Evolutionary conservation across 2,113 vertebrate species (phyloP).

Genomic region (Dipodomys ordii): DNA sequence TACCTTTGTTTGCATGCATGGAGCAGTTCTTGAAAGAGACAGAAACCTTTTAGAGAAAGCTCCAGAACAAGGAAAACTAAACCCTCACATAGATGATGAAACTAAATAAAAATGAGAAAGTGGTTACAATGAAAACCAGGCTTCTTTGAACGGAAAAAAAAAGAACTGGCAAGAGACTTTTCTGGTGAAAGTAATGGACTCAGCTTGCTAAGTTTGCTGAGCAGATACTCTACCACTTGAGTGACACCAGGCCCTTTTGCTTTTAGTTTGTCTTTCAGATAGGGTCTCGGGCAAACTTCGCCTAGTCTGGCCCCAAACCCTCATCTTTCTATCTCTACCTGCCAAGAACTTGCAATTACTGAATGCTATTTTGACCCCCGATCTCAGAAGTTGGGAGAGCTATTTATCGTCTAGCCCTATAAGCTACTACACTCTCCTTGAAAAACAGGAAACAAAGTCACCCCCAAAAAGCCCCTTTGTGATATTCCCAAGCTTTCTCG

Average conservation of each 20-base stretch:
- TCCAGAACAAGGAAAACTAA: background rate
- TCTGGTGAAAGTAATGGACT: background rate
- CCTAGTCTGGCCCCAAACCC: background rate
- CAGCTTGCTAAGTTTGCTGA: too few relatives aligned
- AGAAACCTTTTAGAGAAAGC: background rate
- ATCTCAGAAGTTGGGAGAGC: background rate
- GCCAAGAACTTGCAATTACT: background rate
- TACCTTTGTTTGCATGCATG: background rate
- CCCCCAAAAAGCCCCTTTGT: background rate
- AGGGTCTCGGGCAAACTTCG: background rate
- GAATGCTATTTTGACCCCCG: too few relatives aligned
- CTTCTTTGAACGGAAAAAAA: background rate
- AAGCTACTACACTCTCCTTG: background rate
- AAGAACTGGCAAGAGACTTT: background rate
- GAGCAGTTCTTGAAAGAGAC: background rate
- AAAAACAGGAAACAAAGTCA: background rate
- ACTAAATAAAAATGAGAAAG: background rate
- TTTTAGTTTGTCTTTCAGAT: too few relatives aligned
- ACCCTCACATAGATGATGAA: background rate
- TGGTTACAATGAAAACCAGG: background rate
- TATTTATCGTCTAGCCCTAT: background rate
- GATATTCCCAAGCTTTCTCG: constrained; percentile 26
- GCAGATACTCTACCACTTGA: background rate
- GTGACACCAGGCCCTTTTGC: constrained; percentile 48
- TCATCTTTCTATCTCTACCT: background rate